phyloP scores from a whole-genome alignment of 1,140 invertebrate genomes.

The Thaumetopoea pityocampa region DNA sequence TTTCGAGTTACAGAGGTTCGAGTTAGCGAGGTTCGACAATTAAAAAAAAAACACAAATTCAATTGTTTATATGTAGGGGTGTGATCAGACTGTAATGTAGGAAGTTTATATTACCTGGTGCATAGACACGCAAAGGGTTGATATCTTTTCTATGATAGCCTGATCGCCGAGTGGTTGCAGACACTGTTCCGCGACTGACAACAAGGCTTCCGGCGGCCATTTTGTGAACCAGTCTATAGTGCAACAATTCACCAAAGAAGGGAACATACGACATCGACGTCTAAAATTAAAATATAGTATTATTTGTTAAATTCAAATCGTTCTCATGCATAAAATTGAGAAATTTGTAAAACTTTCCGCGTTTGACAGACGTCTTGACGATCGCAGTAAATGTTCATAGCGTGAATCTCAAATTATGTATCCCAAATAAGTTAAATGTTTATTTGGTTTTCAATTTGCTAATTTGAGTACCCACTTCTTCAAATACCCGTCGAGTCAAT shows the following conservation, averaged over 20 bases:
- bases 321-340: background rate
- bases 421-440: too few species aligned
- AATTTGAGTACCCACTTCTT: too few species aligned
- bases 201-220: constrained; percentile 92
- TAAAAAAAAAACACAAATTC: too few species aligned
- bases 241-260: constrained; percentile 94
- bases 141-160: constrained; percentile 74
- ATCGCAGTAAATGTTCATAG: too few species aligned
- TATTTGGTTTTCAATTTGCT: too few species aligned
- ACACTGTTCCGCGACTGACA: constrained; percentile 82
- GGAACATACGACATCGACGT: constrained; percentile 88
- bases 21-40: too few species aligned
- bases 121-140: constrained; percentile 85
- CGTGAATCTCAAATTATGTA: too few species aligned
- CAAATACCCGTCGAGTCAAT: too few species aligned
- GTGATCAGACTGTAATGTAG: too few species aligned
- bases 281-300: constrained; percentile 50
- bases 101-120: constrained; percentile 83
- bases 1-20: too few species aligned
- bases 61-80: too few species aligned
- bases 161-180: constrained; percentile 36
- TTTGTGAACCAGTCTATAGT: constrained; percentile 96
- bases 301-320: background rate
- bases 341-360: background rate
- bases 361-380: too few species aligned